Evolutionary conservation across 2,797 vertebrate genomes (phyloP), one percentile per base, ranked within the genome.

Genomic region (Megalops cyprinoides): DNA sequence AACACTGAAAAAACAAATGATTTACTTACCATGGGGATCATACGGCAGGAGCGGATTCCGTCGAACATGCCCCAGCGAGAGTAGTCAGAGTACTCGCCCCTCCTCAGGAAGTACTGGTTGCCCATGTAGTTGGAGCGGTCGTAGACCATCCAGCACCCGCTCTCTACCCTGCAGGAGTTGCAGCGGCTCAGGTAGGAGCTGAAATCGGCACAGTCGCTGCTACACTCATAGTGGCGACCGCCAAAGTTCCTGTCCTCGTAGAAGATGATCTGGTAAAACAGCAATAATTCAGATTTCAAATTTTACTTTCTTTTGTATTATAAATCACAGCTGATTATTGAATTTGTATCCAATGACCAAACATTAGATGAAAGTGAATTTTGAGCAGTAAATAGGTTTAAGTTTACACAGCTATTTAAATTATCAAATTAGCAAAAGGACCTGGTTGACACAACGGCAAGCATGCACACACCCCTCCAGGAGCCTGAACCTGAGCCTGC

Each of bases 81-180:
- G 49, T 62, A 79, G 78, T 74, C 67, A 25, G 78, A 3, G 51
- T 79, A 79, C 65, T 79, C 78, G 31, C 78, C 78, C 78, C 78
- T 69, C 60, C 3, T 67, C 77, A 79, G 25, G 46, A 69, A 79
- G 46, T 65, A 79, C 31, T 79, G 77, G 78, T 74, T 79, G 4
- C 78, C 78, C 67, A 34, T 79, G 37, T 73, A 79, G 67, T 79
- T 79, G 51, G 65, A 9, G 20, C 34, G 67, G 49, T 79, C 78
- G 14, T 79, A 79, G 51, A 79, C 58, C 78, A 79, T 73, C 49
- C 73, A 79, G 67, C 78, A 79, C 48, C 67, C 78, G 7, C 78
- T 74, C 4, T 79, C 58, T 65, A 79, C 78, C 46, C 78, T 79
- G 23, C 78, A 79, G 65, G 78, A 79, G 78, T 79, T 53, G 48